phyloP scores from a whole-genome alignment of 2,797 vertebrate genomes.

The Micrastur ruficollis region DNA sequence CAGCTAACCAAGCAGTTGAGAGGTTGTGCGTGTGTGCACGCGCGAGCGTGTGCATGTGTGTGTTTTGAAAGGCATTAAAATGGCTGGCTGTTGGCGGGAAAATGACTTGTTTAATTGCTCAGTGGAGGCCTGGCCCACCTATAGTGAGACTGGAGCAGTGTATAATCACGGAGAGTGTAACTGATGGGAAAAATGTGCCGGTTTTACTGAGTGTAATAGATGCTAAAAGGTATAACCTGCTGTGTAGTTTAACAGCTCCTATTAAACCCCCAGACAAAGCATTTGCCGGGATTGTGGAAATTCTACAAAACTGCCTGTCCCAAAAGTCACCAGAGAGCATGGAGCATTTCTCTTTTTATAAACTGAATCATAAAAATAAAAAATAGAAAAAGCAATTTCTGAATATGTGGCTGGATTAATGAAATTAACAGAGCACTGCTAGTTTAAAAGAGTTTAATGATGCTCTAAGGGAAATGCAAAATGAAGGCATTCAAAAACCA shows the following conservation, averaged over 20 bases:
- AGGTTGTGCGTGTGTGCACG: accelerated
- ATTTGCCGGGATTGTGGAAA: constrained; percentile 35
- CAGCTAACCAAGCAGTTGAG: not conserved
- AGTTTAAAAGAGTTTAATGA: not conserved
- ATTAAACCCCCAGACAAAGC: constrained; percentile 48
- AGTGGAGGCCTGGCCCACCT: constrained; percentile 50
- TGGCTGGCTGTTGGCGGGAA: not conserved
- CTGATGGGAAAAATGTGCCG: constrained; percentile 56
- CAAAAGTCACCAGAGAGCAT: not conserved
- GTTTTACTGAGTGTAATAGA: constrained; percentile 56
- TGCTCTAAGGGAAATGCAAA: not conserved
- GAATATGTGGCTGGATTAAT: constrained; percentile 20
- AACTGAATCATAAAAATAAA: not conserved
- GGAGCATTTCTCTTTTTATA: not conserved
- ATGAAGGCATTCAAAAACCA: not conserved
- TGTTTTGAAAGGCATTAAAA: constrained; percentile 6
- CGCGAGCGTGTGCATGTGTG: accelerated
- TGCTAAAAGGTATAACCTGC: constrained; percentile 54
- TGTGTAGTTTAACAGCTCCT: constrained; percentile 51
- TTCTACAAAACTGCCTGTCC: not conserved
- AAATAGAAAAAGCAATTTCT: not conserved
- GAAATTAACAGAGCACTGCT: constrained; percentile 37
- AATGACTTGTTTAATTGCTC: constrained; percentile 30
- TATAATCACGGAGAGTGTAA: constrained; percentile 31
- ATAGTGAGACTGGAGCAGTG: constrained; percentile 4